These are phyloP conservation scores for Acanthosepion pharaonis DNA, from an alignment of 2,888 invertebrate species.

Conservation along the genomic window DNA sequence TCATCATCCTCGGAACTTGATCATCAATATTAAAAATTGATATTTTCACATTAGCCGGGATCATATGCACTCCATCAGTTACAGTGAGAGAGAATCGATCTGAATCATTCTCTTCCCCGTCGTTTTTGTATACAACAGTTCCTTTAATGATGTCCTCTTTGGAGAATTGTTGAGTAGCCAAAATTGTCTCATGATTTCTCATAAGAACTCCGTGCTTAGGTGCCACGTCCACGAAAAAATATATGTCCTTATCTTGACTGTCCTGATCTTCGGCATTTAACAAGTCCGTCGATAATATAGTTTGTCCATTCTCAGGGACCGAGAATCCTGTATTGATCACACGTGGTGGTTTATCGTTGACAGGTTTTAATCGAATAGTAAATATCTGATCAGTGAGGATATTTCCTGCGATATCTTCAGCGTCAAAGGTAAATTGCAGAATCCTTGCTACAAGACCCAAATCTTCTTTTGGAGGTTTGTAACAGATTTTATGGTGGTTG, in stretches of 20 bases:
- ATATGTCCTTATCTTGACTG: constrained; percentile 64
- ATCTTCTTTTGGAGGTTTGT: constrained; percentile 70
- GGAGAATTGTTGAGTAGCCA: constrained; percentile 67
- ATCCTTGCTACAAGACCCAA: constrained; percentile 71
- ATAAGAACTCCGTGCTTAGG: constrained; percentile 69
- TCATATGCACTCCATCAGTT: constrained; percentile 72
- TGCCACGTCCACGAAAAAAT: constrained; percentile 62
- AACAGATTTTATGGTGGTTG: constrained; percentile 74
- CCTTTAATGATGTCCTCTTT: constrained; percentile 66
- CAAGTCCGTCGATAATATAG: constrained; percentile 65
- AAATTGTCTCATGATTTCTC: constrained; percentile 59
- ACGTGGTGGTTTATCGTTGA: constrained; percentile 73
- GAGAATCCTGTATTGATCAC: constrained; percentile 68
- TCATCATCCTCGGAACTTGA: constrained; percentile 65
- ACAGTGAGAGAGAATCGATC: constrained; percentile 72
- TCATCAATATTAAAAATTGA: constrained; percentile 69
- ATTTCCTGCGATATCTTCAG: constrained; percentile 72
- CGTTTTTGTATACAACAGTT: constrained; percentile 67
- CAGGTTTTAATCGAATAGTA: constrained; percentile 70
- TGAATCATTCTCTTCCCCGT: constrained; percentile 65
- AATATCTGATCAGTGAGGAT: constrained; percentile 68
- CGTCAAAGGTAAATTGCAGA: constrained; percentile 71
- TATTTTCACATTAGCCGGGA: constrained; percentile 69
- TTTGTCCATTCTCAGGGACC: constrained; percentile 68
- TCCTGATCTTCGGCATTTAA: constrained; percentile 72